Evolutionary conservation across 2,888 invertebrate genomes (phyloP).

Genomic region (Macrosiphum euphorbiae): DNA sequence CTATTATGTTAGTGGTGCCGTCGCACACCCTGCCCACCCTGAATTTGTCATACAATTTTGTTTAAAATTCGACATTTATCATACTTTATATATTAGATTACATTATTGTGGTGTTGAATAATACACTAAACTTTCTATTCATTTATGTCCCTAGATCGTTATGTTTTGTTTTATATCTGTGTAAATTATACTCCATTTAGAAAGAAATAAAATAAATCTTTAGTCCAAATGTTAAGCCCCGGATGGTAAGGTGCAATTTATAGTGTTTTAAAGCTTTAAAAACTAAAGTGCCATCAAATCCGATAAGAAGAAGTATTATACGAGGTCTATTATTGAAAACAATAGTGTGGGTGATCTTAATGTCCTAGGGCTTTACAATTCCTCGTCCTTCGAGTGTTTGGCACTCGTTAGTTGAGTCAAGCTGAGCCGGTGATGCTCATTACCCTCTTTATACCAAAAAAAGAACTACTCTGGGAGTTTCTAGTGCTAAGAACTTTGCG

Average conservation of each 20-base stretch:
- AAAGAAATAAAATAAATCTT: background rate
- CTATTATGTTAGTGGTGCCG: too few species aligned
- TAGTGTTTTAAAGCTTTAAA: background rate
- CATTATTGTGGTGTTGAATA: background rate
- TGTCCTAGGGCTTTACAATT: background rate
- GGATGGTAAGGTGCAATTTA: background rate
- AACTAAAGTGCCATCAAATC: background rate
- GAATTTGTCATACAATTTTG: background rate
- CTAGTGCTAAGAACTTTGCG: background rate
- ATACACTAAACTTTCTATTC: background rate
- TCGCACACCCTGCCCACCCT: too few species aligned
- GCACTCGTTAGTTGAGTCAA: background rate
- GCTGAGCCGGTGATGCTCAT: background rate
- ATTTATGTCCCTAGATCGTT: background rate
- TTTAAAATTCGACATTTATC: background rate
- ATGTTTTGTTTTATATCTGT: background rate
- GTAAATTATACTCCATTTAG: background rate
- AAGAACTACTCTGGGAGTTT: background rate
- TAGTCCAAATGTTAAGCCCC: background rate
- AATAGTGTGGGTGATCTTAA: background rate
- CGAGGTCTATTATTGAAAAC: background rate
- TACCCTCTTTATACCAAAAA: background rate
- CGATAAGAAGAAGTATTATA: background rate
- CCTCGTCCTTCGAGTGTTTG: background rate
- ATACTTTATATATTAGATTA: background rate